These are phyloP conservation scores for Cochlearius cochlearius DNA, from an alignment of 2,113 vertebrate species.

Conservation along the genomic window DNA sequence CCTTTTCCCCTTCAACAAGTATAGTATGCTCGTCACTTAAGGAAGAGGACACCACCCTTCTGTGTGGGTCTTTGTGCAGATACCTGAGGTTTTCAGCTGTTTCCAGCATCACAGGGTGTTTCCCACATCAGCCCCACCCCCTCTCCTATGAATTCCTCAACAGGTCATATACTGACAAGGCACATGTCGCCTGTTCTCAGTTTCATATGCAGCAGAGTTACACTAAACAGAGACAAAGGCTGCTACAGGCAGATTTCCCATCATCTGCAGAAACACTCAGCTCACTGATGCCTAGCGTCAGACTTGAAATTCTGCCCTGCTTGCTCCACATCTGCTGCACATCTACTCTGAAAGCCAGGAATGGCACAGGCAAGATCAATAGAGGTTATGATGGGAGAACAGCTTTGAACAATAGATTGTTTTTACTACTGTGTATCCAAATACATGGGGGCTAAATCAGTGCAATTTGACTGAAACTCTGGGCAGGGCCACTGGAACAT, in stretches of 20 bases:
- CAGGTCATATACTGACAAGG: neutral
- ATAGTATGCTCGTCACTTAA: neutral
- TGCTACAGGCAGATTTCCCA: neutral
- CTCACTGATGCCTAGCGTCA: neutral
- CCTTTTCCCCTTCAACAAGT: neutral
- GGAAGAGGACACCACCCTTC: neutral
- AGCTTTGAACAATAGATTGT: neutral
- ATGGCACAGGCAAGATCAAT: neutral
- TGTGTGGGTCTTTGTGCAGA: neutral
- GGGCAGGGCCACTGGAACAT: neutral
- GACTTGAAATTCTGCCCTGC: neutral
- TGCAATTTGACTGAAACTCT: neutral
- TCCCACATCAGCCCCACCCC: neutral
- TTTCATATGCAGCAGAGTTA: neutral
- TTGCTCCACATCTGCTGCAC: neutral
- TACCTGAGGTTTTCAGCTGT: neutral
- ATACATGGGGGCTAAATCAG: neutral
- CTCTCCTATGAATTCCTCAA: neutral
- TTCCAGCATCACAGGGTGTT: neutral
- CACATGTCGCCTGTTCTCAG: rapidly evolving
- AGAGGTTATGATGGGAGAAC: neutral
- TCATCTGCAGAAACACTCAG: neutral
- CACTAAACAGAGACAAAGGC: neutral
- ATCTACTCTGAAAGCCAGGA: neutral
- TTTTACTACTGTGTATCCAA: neutral